Conservation (phyloP, 2,113 vertebrate genomes). For the Carettochelys insculpta region DNA sequence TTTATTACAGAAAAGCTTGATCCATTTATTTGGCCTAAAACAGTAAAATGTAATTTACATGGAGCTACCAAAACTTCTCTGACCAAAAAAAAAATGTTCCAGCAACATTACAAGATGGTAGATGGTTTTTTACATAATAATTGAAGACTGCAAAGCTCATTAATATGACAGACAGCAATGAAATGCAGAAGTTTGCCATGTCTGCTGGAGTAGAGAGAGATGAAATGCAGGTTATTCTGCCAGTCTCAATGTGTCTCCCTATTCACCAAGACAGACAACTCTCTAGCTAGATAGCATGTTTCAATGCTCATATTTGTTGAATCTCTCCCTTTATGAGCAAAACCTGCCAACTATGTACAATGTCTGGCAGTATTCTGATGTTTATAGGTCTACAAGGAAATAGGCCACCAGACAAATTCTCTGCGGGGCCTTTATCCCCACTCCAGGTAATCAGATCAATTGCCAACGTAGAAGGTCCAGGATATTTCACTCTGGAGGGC, state of each 20-base stretch:
- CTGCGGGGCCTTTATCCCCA: not conserved
- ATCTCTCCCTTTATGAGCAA: conserved; percentile 35
- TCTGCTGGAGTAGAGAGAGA: not conserved
- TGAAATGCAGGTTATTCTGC: not conserved
- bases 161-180: conserved; percentile 22
- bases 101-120: conserved; percentile 17
- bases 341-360: not conserved
- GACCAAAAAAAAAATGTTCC: not conserved
- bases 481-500: not conserved
- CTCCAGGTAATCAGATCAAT: not conserved
- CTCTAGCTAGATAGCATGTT: not conserved
- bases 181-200: not conserved
- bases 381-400: not conserved
- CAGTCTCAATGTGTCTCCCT: not conserved
- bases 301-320: conserved; percentile 28
- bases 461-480: not conserved
- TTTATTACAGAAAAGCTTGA: not conserved
- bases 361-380: not conserved
- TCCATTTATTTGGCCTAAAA: not conserved
- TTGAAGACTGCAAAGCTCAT: conserved; percentile 20
- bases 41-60: not conserved
- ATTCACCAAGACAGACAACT: conserved; percentile 6
- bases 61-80: not conserved
- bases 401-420: not conserved
- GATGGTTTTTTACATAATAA: not conserved